phyloP scores from a whole-genome alignment of 2,113 vertebrate species.

The Arothron firmamentum region DNA sequence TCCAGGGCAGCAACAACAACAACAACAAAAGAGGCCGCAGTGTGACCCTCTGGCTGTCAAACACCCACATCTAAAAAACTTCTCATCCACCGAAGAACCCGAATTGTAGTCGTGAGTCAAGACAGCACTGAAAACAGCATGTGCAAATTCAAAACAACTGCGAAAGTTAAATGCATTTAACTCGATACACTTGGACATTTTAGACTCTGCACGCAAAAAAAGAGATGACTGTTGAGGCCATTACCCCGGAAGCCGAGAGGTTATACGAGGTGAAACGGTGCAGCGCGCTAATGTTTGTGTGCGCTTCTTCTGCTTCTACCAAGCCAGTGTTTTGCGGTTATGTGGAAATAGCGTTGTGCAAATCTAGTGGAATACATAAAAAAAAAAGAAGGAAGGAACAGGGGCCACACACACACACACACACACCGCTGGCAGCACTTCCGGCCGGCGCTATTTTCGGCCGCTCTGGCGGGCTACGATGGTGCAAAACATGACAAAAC shows the following conservation, averaged over 20 bases:
- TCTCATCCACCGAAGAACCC: no score
- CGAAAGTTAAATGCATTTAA: no score
- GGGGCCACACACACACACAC: slow-evolving; percentile 20
- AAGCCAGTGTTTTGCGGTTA: slow-evolving; percentile 44
- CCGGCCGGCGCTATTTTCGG: slow-evolving; percentile 71
- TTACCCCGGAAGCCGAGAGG: slow-evolving; percentile 3
- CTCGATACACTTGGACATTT: no score
- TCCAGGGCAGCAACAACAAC: no score
- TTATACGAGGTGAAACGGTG: not conserved
- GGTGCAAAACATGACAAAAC: slow-evolving; percentile 58
- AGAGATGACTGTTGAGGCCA: not conserved
- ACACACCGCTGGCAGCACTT: slow-evolving; percentile 51
- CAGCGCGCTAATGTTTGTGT: not conserved
- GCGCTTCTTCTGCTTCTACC: slow-evolving; percentile 30
- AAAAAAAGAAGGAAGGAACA: slow-evolving; percentile 44
- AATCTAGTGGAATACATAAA: slow-evolving; percentile 31
- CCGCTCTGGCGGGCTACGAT: slow-evolving; percentile 75
- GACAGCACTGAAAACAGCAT: no score
- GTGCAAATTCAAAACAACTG: no score
- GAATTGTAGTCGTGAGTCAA: no score
- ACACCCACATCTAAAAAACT: no score
- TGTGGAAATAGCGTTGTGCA: slow-evolving; percentile 48
- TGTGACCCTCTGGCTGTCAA: no score
- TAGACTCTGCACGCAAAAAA: no score
- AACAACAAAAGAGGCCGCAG: no score